Base-by-base conservation (phyloP, 2,888 invertebrate species). In the Cerceris ruficornis region DNA sequence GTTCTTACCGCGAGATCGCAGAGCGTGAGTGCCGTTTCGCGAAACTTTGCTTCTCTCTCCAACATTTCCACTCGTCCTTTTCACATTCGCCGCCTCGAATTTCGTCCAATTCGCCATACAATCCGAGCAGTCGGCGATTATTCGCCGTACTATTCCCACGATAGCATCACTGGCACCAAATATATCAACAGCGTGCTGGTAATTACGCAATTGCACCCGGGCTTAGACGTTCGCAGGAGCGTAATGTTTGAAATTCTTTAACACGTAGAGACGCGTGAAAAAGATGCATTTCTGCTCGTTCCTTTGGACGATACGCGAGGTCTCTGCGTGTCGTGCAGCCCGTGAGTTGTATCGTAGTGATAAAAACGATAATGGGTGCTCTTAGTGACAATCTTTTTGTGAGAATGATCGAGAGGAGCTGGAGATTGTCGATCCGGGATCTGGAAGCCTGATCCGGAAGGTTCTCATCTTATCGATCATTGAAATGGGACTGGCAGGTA, bases 1-100 rank as follows among this genome's bases (percentile, higher is more conserved):
- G 90, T 89, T 84, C 85, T 84, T 82, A 81, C 78, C 83, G 82
- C 81, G 83, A 82, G 82, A 84, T 77, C 85, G 86, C 71, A 8
- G 11, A n/a, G 65, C 6, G 46, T 11, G 11, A 8, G 8, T 41
- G 14, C 14, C 61, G 7, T 14, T 0, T 13, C 28, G 28, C 28
- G 28, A 28, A 28, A 28, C 28, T 28, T 28, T 28, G 28, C 28
- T 4, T 28, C 28, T 28, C 28, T 28, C 28, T 28, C 28, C 28
- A 28, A 28, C 28, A 28, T 2, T 28, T 28, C 28, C 28, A 28
- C 28, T 28, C 28, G 4, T 28, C 28, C 4, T 28, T 28, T 28
- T 28, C 28, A 28, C 28, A 28, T 28, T 28, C 28, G 28, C 4
- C 28, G 4, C 2, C 28, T 28, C 28, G 28, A 28, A 28, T 28